Conservation (phyloP, 2,888 invertebrate genomes). For the Altica lythri region DNA sequence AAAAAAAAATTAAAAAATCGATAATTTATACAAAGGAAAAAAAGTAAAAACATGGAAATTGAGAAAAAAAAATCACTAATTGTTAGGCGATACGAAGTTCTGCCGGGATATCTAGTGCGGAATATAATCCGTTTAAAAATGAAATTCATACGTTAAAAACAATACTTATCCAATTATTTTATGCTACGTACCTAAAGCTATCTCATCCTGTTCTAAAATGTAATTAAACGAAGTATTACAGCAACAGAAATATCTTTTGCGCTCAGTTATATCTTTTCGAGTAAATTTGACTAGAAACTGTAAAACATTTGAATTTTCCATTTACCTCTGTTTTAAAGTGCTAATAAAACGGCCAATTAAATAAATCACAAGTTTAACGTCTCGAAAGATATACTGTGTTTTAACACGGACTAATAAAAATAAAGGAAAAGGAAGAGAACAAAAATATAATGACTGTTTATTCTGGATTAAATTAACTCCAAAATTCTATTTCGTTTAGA, state of each 20-base stretch:
- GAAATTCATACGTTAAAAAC: too few relatives aligned
- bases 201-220: constrained; percentile 10
- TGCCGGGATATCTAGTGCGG: too few relatives aligned
- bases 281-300: constrained; percentile 18
- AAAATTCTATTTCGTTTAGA: constrained; percentile 7
- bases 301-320: constrained; percentile 39
- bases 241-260: constrained; percentile 9
- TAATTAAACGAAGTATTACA: constrained; percentile 17
- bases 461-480: constrained; percentile 13
- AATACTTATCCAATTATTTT: constrained; percentile 5
- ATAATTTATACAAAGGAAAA: too few relatives aligned
- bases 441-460: constrained; percentile 18
- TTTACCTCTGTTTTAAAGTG: constrained; percentile 33
- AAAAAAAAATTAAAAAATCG: too few relatives aligned
- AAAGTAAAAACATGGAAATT: too few relatives aligned
- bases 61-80: too few relatives aligned
- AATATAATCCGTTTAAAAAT: too few relatives aligned
- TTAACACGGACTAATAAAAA: constrained; percentile 29
- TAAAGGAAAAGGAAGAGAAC: constrained; percentile 17
- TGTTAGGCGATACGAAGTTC: too few relatives aligned
- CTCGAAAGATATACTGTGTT: constrained; percentile 28
- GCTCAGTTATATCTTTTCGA: constrained; percentile 18
- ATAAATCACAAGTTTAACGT: constrained; percentile 31
- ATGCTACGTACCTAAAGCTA: constrained; percentile 9
- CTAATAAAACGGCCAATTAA: constrained; percentile 39